Conservation (phyloP, 1,140 invertebrate genomes). For the Gryllus bimaculatus region DNA sequence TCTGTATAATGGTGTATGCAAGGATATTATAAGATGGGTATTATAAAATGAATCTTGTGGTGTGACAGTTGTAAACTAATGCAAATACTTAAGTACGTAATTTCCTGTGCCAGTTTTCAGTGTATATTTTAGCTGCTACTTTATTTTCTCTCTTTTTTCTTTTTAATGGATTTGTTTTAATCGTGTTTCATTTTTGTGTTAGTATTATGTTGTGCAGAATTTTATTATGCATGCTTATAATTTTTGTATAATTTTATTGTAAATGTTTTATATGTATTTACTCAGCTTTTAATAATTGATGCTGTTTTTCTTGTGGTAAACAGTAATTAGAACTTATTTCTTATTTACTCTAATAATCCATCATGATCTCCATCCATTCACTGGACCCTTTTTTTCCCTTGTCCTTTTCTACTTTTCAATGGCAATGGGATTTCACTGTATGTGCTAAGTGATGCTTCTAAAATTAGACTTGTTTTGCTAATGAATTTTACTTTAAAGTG, state of each 20-base stretch:
- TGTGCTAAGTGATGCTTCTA: not conserved
- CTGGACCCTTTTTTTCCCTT: too few species aligned
- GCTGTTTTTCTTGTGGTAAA: not conserved
- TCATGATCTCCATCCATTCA: too few species aligned
- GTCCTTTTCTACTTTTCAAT: too few species aligned
- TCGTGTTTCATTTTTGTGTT: too few species aligned
- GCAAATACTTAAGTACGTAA: too few species aligned
- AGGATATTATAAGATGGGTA: conserved; percentile 1
- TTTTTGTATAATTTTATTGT: not conserved
- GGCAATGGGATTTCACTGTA: not conserved
- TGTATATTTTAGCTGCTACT: too few species aligned
- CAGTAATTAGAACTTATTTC: conserved; percentile 6
- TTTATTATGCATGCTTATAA: too few species aligned
- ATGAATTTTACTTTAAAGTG: not conserved
- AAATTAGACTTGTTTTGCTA: not conserved
- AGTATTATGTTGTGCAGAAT: too few species aligned
- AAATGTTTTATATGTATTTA: not conserved
- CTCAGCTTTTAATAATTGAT: not conserved
- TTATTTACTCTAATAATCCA: too few species aligned
- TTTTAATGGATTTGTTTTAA: too few species aligned
- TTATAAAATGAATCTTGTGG: not conserved
- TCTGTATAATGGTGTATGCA: not conserved
- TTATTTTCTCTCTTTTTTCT: too few species aligned
- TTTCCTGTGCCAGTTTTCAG: too few species aligned
- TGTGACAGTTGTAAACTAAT: not conserved